These are phyloP conservation scores for Pinctada fucata DNA, from an alignment of 2,888 invertebrate species.

Conservation along the genomic window DNA sequence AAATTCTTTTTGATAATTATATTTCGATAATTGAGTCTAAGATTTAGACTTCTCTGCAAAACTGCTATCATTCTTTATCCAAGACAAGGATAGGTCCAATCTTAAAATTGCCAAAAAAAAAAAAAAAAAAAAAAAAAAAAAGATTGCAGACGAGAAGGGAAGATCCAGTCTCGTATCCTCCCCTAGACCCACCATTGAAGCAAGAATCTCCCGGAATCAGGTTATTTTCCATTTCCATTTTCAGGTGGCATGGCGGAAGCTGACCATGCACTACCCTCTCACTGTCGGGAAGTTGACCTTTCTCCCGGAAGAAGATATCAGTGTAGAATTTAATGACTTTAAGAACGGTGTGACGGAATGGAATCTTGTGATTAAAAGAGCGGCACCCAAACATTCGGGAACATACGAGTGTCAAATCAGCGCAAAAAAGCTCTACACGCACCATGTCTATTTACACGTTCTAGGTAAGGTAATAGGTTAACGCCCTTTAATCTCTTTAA, in stretches of 20 bases:
- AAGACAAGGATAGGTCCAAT: too few species aligned
- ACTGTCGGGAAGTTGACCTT: constrained; percentile 52
- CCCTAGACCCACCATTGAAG: too few species aligned
- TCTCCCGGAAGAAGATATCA: constrained; percentile 47
- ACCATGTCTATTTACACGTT: constrained; percentile 52
- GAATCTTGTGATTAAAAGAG: constrained; percentile 53
- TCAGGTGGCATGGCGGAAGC: constrained; percentile 55
- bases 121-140: too few species aligned
- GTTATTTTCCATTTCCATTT: not conserved
- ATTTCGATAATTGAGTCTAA: too few species aligned
- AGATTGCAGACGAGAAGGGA: too few species aligned
- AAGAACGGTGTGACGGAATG: constrained; percentile 45
- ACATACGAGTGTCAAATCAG: constrained; percentile 59
- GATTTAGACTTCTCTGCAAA: too few species aligned
- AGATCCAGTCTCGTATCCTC: too few species aligned
- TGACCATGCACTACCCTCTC: constrained; percentile 48
- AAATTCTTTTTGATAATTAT: too few species aligned
- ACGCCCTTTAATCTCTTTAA: too few species aligned
- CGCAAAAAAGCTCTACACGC: constrained; percentile 39
- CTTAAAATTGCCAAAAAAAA: too few species aligned
- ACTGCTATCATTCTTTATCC: too few species aligned
- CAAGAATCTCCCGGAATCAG: too few species aligned
- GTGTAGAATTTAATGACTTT: constrained; percentile 47
- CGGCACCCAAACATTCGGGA: constrained; percentile 47
- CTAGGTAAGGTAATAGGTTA: constrained; percentile 38